Evolutionary conservation across 1,140 invertebrate species (phyloP), one percentile per base, ranked within the genome.

Genomic region (Drosophila sulfurigaster): DNA sequence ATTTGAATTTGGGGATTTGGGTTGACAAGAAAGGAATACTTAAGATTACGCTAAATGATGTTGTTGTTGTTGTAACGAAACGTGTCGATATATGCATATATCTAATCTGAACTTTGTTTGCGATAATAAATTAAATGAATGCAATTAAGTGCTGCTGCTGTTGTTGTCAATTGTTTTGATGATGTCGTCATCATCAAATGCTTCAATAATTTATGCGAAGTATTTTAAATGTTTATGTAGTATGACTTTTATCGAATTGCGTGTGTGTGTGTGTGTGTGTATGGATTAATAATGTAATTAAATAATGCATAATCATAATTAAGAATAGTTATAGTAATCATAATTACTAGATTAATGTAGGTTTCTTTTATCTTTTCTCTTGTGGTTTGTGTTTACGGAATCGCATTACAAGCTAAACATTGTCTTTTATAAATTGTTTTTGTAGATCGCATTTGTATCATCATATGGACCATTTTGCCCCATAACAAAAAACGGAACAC

Each of bases 341-440:
- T 64, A 65, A 52, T 52, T 59, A 51, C 68, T 69, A 49, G 25
- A 68, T 78, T 49, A 72, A 57, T 73, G 28, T 63, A 57, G 46
- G 52, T 75, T 43, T 7, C 7, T 58, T 16, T 45, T 43, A 25
- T 58, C 35, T 10, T 56, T 15, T 63, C 13, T 35, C 59, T 3
- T 52, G 20, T 41, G 41, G 54, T 73, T 38, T 52, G 32, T n/a
- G 32, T 60, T 38, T 48, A 67, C 74, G 77, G 74, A 79, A 79
- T 79, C 41, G 63, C 68, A 72, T 78, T 82, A 82, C 67, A 57
- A 79, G 54, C 78, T 80, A 79, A 79, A 86, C 69, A 90, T 70
- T 89, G 81, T 89, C 81, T 89, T 89, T 89, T 89, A 79, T 83
- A 62, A 78, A 81, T 83, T 78, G 75, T 51, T 72, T 78, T 74